Evolutionary conservation across 2,113 vertebrate species (phyloP).

Genomic region (Casuarius casuarius): DNA sequence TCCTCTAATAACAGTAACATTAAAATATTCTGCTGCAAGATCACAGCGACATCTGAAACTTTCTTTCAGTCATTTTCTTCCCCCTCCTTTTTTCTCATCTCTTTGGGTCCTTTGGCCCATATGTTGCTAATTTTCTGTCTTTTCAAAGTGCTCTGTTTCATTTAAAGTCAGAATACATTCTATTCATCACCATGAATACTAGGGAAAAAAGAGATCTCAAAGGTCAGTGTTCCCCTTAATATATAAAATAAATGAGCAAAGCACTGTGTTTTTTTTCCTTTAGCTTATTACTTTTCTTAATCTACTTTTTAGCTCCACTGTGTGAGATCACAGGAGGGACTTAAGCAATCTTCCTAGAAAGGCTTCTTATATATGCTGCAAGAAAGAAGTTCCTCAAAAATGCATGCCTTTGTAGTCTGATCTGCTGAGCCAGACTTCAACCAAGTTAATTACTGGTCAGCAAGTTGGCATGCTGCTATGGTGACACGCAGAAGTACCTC

Average conservation of each 20-base stretch:
- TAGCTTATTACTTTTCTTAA: conserved; percentile 63
- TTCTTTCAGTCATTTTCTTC: conserved; percentile 44
- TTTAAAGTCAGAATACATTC: conserved; percentile 74
- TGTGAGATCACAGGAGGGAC: conserved; percentile 62
- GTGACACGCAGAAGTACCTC: conserved; percentile 6
- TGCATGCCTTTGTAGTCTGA: conserved; percentile 35
- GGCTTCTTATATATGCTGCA: conserved; percentile 46
- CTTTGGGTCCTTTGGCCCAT: conserved; percentile 65
- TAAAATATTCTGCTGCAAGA: conserved; percentile 32
- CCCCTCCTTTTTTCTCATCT: conserved; percentile 59
- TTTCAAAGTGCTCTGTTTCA: conserved; percentile 75
- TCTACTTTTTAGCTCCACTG: conserved; percentile 67
- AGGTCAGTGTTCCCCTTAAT: conserved; percentile 69
- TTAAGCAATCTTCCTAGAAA: conserved; percentile 40
- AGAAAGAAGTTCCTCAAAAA: conserved; percentile 53
- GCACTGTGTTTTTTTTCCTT: neutral
- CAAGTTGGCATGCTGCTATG: neutral
- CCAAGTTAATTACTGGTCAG: conserved; percentile 60
- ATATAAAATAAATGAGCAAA: conserved; percentile 65
- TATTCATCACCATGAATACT: conserved; percentile 64
- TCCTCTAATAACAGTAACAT: neutral
- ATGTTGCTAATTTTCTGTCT: conserved; percentile 80
- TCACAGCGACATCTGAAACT: conserved; percentile 65
- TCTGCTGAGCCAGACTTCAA: conserved; percentile 29
- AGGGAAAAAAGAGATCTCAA: conserved; percentile 39